These are phyloP conservation scores for Epinephelus lanceolatus DNA, from an alignment of 2,113 vertebrate species.

Conservation along the genomic window DNA sequence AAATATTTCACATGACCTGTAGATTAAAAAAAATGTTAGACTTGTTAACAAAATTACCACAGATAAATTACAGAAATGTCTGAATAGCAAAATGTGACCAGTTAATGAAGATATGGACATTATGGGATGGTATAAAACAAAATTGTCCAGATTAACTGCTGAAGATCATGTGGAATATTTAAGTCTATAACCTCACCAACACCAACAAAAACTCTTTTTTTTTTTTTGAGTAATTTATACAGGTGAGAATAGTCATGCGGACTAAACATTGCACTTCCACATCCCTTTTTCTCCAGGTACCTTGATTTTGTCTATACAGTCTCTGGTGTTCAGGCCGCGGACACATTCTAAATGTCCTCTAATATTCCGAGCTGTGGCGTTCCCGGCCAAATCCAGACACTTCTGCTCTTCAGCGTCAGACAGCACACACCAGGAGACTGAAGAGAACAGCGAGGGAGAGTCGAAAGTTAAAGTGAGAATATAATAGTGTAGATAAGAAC, in stretches of 20 bases:
- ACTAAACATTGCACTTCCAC: background rate
- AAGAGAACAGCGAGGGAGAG: background rate
- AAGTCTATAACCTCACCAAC: background rate
- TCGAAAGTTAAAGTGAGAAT: background rate
- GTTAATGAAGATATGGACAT: background rate
- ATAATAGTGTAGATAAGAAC: too few species aligned
- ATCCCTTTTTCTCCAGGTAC: slow-evolving; percentile 48
- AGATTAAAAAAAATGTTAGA: too few species aligned
- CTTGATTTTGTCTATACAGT: slow-evolving; percentile 86
- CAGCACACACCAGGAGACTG: slow-evolving; percentile 85
- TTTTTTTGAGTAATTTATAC: background rate
- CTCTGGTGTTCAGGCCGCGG: slow-evolving; percentile 77
- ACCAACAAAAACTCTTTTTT: too few species aligned
- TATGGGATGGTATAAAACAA: background rate
- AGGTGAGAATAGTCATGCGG: background rate
- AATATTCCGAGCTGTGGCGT: slow-evolving; percentile 77
- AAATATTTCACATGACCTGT: background rate
- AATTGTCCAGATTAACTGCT: background rate
- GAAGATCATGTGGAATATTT: background rate
- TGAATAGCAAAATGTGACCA: background rate
- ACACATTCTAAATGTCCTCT: slow-evolving; percentile 80
- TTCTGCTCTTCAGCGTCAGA: slow-evolving; percentile 85
- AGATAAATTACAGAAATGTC: background rate
- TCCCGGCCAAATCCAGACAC: slow-evolving; percentile 84
- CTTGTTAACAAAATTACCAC: background rate